These are phyloP conservation scores for Lydus trimaculatus DNA, from an alignment of 2,888 invertebrate genomes.

Conservation along the genomic window DNA sequence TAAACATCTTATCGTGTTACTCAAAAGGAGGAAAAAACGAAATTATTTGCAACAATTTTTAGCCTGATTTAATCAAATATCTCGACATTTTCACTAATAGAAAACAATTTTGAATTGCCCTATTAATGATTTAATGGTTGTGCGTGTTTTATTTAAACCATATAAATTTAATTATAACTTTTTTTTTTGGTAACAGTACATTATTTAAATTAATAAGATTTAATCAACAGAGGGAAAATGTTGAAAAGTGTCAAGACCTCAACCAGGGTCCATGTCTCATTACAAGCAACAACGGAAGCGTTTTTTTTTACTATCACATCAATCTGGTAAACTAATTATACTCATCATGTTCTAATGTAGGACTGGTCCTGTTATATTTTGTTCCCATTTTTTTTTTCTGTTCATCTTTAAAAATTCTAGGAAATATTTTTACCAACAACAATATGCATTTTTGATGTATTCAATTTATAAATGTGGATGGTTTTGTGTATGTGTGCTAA, in stretches of 20 bases:
- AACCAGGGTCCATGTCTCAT: conserved; percentile 3
- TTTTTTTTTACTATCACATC: conserved; percentile 18
- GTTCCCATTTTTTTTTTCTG: background rate
- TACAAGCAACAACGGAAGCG: conserved; percentile 18
- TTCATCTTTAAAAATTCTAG: background rate
- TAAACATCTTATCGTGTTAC: background rate
- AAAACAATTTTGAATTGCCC: background rate
- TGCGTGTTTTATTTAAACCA: background rate
- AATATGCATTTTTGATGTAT: background rate
- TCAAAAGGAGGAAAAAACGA: background rate
- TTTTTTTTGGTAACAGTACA: background rate
- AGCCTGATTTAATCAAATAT: background rate
- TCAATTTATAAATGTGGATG: background rate
- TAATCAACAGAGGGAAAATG: background rate
- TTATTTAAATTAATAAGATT: conserved; percentile 7
- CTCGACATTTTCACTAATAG: background rate
- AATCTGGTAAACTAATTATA: conserved; percentile 14
- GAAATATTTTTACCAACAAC: background rate
- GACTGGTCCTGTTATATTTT: background rate
- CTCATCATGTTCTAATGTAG: conserved; percentile 17
- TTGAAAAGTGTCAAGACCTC: conserved; percentile 3
- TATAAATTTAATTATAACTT: background rate
- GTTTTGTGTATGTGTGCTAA: conserved; percentile 9
- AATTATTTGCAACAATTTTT: background rate
- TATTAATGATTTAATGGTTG: background rate